Evolutionary conservation across 2,113 vertebrate species (phyloP).

Genomic region (Xiphophorus couchianus): DNA sequence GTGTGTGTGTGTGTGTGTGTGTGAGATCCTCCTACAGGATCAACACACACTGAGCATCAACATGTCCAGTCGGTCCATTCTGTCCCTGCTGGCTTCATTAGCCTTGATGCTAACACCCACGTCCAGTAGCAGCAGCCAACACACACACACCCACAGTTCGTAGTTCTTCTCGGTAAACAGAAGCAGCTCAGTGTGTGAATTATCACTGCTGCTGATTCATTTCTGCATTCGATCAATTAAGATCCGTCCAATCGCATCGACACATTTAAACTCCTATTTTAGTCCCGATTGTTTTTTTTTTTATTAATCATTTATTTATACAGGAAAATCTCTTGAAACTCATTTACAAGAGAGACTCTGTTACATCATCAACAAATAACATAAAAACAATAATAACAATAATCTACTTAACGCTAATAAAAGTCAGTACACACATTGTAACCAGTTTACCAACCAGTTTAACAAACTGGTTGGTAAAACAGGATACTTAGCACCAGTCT

Average conservation of each 20-base stretch:
- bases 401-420: no score
- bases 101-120: constrained; percentile 61
- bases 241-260: no score
- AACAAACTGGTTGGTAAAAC: background rate
- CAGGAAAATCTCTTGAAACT: no score
- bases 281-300: background rate
- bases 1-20: background rate
- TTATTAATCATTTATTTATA: no score
- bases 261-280: background rate
- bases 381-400: no score
- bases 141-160: background rate
- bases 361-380: no score
- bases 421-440: no score
- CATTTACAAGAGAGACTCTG: no score
- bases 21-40: constrained; percentile 48
- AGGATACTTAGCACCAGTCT: background rate
- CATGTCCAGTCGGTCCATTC: constrained; percentile 53
- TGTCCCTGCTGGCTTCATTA: constrained; percentile 72
- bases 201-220: background rate
- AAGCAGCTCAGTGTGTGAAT: background rate
- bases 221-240: background rate
- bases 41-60: constrained; percentile 39
- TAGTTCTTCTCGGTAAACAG: constrained; percentile 5
- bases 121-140: constrained; percentile 30
- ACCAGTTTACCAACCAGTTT: background rate